Base-by-base conservation (phyloP, 2,888 invertebrate genomes). In the Alcis repandata region DNA sequence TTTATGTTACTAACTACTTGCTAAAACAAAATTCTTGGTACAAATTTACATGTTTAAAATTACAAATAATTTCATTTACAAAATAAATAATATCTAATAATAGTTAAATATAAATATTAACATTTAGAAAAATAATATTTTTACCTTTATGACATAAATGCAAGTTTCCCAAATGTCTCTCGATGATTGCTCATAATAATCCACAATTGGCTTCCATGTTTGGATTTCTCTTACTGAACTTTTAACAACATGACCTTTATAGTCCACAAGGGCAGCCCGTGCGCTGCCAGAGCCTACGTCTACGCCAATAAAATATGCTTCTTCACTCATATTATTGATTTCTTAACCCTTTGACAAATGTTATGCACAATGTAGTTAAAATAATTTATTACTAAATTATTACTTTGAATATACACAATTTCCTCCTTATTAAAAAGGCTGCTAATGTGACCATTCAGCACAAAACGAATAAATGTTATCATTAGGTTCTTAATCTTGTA, bases 261-360 rank as follows among this genome's bases (percentile, higher is more conserved):
- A 88, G 59, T 94, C 90, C 4, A 98, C 96, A 38, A 99, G 89
- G 3, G 97, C 98, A 8, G 97, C 98, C 71, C 99, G 94, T 0
- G 95, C 98, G 90, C 98, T 98, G 13, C 97, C 97, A 1, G 98
- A 98, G 6, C 99, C 99, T 41, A 99, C 98, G 91, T 99, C 99
- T 11, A 99, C 97, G 63, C 98, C 98, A 79, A 98, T 93, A 84
- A 97, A 97, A 85, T 95, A 96, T 65, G 78, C 73, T 51, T 81
- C 76, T 58, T 72, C 72, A 63, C 68, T 67, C 88, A 88, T 85
- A 36, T 2, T 51, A 11, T 7, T 3, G 59, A 36, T 36, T 66
- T 38, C 9, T 36, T 22, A 27, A n/a, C n/a, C 46, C 7, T 11
- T 1, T 13, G 9, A 17, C 49, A 49, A 40, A 40, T 10, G 11